Evolutionary conservation across 2,113 vertebrate genomes (phyloP), one percentile per base, ranked within the genome.

Genomic region (Accipiter virgatus): DNA sequence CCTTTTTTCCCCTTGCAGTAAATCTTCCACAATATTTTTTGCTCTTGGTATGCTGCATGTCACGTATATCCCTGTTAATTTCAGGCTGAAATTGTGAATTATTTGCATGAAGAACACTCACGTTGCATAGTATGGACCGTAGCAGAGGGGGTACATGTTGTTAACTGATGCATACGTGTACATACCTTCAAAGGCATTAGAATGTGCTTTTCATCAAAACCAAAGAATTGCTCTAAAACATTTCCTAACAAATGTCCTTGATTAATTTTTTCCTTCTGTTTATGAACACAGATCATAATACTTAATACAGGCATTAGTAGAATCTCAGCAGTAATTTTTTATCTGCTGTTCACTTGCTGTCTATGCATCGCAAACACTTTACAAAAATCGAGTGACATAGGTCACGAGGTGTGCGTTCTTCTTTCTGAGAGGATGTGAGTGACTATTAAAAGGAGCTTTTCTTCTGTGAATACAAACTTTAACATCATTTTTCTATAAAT

Each of bases 401-500:
- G 26, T 82, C 65, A 77, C 0, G 0, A 94, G 67, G 40, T 61
- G 40, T 47, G 59, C 5, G 73, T 82, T 82, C 78, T 86, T 80
- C 45, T 50, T 82, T 87, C 53, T 77, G 78, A 73, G 26, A 25
- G 23, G 62, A 25, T 34, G 52, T 8, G 42, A 91, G 17, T 66
- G 62, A 70, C 53, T 88, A 78, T 43, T 74, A 58, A 88, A 90
- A 90, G 48, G 31, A 48, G 3, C 1, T 88, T 79, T 70, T 86
- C 66, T 82, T 89, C 58, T 77, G 38, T 73, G 45, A 90, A 90
- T 58, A 11, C 16, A 88, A 88, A 90, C 2, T 9, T 89, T 29
- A 27, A 73, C 80, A 80, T 88, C 70, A 80, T 82, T 93, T 96
- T 87, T 83, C 86, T 94, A 83, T 73, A 90, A 88, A 96, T 93